These are phyloP conservation scores for Fragum whitleyi DNA, from an alignment of 2,888 invertebrate species.

Conservation along the genomic window DNA sequence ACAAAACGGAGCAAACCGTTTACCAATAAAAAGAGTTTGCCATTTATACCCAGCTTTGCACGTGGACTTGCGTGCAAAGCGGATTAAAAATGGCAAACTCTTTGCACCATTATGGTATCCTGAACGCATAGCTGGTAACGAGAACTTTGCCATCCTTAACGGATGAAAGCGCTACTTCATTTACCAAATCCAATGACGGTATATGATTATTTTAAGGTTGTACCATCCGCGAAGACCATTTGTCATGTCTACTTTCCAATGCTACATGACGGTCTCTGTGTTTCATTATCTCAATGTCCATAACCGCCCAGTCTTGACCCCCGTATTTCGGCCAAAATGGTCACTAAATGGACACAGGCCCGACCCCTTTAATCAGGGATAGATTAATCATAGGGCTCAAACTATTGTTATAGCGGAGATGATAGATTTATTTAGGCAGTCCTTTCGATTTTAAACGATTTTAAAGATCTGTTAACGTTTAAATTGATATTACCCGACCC, in stretches of 20 bases:
- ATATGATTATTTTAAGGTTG: no score
- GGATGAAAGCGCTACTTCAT: no score
- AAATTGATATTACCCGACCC: not conserved
- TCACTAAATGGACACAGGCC: not conserved
- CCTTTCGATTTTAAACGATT: conserved; percentile 22
- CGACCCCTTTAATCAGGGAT: conserved; percentile 8
- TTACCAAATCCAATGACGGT: no score
- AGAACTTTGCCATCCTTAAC: no score
- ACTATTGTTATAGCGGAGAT: not conserved
- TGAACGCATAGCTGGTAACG: no score
- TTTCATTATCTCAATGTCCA: conserved; percentile 13
- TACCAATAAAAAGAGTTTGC: no score
- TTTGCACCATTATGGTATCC: no score
- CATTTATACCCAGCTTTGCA: no score
- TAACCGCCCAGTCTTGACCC: conserved; percentile 2
- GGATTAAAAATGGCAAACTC: no score
- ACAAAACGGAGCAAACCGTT: no score
- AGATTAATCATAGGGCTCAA: conserved; percentile 18
- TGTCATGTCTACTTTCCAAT: not conserved
- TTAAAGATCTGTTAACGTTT: conserved; percentile 11
- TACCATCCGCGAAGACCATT: conserved; percentile 12
- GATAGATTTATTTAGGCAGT: conserved; percentile 18
- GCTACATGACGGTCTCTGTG: not conserved
- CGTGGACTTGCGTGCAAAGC: no score
- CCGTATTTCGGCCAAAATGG: conserved; percentile 5